Conservation (phyloP, 2,113 vertebrate genomes). For the Nibea coibor region DNA sequence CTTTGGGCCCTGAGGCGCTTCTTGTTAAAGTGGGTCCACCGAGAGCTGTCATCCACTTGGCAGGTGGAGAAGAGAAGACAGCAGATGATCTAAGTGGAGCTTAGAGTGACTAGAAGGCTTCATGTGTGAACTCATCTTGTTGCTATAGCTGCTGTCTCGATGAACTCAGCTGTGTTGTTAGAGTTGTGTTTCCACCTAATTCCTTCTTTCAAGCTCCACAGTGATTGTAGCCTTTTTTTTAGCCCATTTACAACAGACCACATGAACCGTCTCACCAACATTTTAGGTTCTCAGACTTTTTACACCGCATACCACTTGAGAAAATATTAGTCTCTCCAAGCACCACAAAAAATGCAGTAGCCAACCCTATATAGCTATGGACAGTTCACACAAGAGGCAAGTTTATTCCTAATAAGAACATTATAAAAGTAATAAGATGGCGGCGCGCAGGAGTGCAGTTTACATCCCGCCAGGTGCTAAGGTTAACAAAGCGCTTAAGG, state of each 20-base stretch:
- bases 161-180: conserved; percentile 42
- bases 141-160: conserved; percentile 32
- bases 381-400: too few relatives aligned
- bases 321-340: too few relatives aligned
- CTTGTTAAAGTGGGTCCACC: conserved; percentile 68
- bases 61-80: conserved; percentile 65
- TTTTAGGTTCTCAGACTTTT: background rate
- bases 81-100: conserved; percentile 61
- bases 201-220: background rate
- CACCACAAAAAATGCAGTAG: too few relatives aligned
- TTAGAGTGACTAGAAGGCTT: conserved; percentile 49
- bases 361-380: too few relatives aligned
- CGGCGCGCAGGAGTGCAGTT: too few relatives aligned
- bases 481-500: too few relatives aligned
- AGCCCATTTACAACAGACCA: conserved; percentile 3
- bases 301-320: too few relatives aligned
- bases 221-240: background rate
- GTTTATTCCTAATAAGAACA: too few relatives aligned
- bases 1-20: conserved; percentile 33
- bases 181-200: conserved; percentile 22
- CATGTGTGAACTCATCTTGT: conserved; percentile 42
- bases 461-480: too few relatives aligned
- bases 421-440: too few relatives aligned
- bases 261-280: background rate
- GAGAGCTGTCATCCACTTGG: conserved; percentile 68